phyloP scores from a whole-genome alignment of 2,113 vertebrate genomes.

The Tonatia bakeri region DNA sequence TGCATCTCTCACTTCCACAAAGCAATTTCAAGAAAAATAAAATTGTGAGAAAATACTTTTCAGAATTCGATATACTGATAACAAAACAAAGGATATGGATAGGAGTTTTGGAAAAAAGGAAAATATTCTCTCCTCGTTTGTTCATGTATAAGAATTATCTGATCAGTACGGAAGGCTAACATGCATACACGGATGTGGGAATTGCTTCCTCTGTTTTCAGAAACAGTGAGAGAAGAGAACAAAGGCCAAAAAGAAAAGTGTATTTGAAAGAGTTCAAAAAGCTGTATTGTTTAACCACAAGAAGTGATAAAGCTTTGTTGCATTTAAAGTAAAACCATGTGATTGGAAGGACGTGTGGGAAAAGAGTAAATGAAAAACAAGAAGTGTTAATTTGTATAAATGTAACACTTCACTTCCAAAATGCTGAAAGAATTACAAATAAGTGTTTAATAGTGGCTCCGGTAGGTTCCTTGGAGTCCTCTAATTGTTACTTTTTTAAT shows the following conservation, averaged over 20 bases:
- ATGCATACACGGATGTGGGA: not conserved
- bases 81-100: not conserved
- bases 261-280: constrained; percentile 30
- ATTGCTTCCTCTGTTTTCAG: not conserved
- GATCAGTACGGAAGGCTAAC: not conserved
- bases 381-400: not conserved
- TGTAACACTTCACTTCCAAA: not conserved
- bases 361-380: not conserved
- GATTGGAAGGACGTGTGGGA: not conserved
- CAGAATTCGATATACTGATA: not conserved
- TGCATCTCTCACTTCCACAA: constrained; percentile 27
- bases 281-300: not conserved
- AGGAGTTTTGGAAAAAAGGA: constrained; percentile 20
- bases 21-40: constrained; percentile 38
- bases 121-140: not conserved
- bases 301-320: not conserved
- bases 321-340: not conserved
- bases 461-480: not conserved
- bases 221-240: not conserved
- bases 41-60: constrained; percentile 39
- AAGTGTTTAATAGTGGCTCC: not conserved
- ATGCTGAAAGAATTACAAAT: not conserved
- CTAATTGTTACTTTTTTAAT: not conserved
- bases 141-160: not conserved
- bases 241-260: constrained; percentile 12